phyloP scores from a whole-genome alignment of 2,888 invertebrate genomes.

The Cerceris rybyensis region DNA sequence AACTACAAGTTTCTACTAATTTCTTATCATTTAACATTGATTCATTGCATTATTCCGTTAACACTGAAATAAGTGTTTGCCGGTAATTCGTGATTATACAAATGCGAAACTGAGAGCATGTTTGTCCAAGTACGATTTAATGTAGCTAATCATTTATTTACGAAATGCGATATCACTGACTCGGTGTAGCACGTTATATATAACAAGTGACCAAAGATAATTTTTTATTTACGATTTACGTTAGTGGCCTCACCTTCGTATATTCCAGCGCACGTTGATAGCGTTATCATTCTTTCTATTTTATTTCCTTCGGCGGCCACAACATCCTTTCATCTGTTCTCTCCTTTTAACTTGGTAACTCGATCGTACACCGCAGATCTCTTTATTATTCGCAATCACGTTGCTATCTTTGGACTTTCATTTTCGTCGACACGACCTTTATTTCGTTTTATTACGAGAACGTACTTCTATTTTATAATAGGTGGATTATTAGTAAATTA shows the following conservation, averaged over 20 bases:
- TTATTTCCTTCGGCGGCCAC: slow-evolving; percentile 52
- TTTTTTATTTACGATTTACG: slow-evolving; percentile 43
- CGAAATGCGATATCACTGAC: slow-evolving; percentile 11
- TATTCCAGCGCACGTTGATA: slow-evolving; percentile 43
- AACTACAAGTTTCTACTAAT: no score
- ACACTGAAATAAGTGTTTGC: no score
- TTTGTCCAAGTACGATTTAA: neutral
- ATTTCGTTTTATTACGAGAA: no score
- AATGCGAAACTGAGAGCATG: neutral
- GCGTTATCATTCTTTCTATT: slow-evolving; percentile 43
- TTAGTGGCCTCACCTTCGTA: slow-evolving; percentile 42
- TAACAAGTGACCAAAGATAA: slow-evolving; percentile 27
- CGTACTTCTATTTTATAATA: no score
- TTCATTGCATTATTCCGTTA: no score
- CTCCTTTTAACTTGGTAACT: slow-evolving; percentile 26
- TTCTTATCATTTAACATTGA: no score
- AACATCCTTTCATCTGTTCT: slow-evolving; percentile 55
- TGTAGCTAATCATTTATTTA: slow-evolving; percentile 11
- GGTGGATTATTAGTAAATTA: no score
- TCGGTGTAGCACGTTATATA: slow-evolving; percentile 19
- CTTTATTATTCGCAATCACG: slow-evolving; percentile 27
- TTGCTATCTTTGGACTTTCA: no score
- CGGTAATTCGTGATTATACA: no score
- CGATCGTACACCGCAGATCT: slow-evolving; percentile 11
- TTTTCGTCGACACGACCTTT: no score